These are phyloP conservation scores for Chiroxiphia lanceolata DNA, from an alignment of 2,797 vertebrate genomes.

Conservation along the genomic window DNA sequence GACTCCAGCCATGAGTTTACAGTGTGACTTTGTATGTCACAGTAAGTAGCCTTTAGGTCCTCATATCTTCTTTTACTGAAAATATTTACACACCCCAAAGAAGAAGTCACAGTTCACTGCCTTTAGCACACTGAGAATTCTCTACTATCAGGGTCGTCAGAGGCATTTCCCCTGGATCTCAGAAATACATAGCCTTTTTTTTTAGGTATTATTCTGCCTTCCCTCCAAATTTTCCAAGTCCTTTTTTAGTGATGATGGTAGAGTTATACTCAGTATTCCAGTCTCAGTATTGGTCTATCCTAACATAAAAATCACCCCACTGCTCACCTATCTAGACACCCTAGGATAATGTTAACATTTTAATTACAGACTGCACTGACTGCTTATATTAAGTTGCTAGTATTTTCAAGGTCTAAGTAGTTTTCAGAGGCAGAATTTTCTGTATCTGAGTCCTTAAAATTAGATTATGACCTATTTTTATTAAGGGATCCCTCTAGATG, in stretches of 20 bases:
- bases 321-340: not conserved
- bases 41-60: not conserved
- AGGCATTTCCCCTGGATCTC: not conserved
- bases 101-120: not conserved
- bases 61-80: not conserved
- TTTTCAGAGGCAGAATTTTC: not conserved
- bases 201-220: not conserved
- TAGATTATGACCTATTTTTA: not conserved
- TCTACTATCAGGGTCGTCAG: not conserved
- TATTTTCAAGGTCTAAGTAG: not conserved
- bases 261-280: not conserved
- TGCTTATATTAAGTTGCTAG: not conserved
- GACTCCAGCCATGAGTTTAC: not conserved
- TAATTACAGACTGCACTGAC: not conserved
- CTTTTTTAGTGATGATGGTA: not conserved
- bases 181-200: not conserved
- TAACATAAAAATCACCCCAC: not conserved
- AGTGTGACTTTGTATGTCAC: not conserved
- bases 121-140: not conserved
- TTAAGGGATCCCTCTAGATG: not conserved
- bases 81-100: not conserved
- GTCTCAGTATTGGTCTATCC: not conserved
- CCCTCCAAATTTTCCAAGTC: not conserved
- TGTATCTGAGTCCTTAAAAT: not conserved
- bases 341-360: not conserved